Base-by-base conservation (phyloP, 2,797 vertebrate species). In the Sebastes steindachneri region DNA sequence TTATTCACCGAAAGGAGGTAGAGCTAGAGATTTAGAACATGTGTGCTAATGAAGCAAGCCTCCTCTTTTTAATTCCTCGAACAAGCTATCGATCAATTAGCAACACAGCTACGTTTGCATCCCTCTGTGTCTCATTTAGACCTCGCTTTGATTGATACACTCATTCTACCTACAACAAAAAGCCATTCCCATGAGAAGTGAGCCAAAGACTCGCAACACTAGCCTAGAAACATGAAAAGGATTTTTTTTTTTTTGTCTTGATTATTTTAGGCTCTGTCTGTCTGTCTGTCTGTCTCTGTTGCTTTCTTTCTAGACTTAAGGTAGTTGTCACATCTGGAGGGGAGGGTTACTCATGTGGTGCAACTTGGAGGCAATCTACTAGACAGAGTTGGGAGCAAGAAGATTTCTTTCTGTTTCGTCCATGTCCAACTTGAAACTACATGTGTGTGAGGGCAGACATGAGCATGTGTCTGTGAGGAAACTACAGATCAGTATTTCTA, bases 91-190 rank as follows among this genome's bases (percentile, higher is more conserved):
- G 93, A 96, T 96, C 86, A 95, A 94, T 96, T 94, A 93, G 86
- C 85, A 94, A 92, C 93, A 93, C 67, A 4, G 86, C 87, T 91
- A 88, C 26, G 77, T 88, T 86, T 80, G 87, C 89, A 83, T 95
- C 86, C 95, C 94, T 94, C 93, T 92, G 95, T 94, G 95, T 95
- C 95, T 96, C 92, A 94, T 96, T 96, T 96, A 95, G 88, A 92
- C 86, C 88, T 84, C 6, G 68, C 91, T 95, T 95, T 94, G 94
- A 96, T 93, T 95, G 93, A 95, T 95, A 93, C 90, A 89, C 84
- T 85, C 90, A 94, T 95, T 93, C 84, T 86, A 86, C 82, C 89
- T 86, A 89, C 86, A 95, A 95, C 89, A 94, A 93, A 90, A 95
- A 93, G 84, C 67, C 67, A 72, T 85, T 92, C 95, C 92, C 92